Base-by-base conservation (phyloP, 2,888 invertebrate genomes). In the Gandaritis pyraliata region DNA sequence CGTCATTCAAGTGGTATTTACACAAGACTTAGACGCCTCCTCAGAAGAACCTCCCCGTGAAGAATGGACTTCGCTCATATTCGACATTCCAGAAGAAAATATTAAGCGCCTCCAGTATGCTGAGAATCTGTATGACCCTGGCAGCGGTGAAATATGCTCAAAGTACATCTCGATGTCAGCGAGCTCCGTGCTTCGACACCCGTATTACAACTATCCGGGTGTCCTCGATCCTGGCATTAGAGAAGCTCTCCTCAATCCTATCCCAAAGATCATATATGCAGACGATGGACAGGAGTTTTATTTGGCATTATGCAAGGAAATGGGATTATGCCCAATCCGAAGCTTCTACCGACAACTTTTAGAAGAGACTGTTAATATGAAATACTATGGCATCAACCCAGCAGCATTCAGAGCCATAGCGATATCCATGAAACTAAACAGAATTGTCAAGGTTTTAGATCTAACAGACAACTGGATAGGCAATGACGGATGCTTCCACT, bases 211-310 rank as follows among this genome's bases (percentile, higher is more conserved):
- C 43, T 90, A 88, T 50, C 89, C 88, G 0, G 72, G 79, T 7
- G 76, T 89, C 3, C 0, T 3, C 12, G 83, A 89, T 57, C 90
- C 90, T 18, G 90, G 89, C 0, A 83, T 89, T 50, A 54, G 71
- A 8, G 61, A 74, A 7, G 88, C 88, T 5, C 68, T 90, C 16
- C 61, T 82, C 0, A 63, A 71, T n/a, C 78, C 84, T 11, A 74
- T 76, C 65, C 56, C 65, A 7, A 61, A 63, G 43, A 13, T 79
- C 0, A 61, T 64, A 12, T 88, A 85, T 58, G 58, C 83, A 8
- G 79, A 81, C 36, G 88, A 90, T 54, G 90, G 90, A 0, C 87
- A 87, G 65, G 81, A 81, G 1, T 59, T 83, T 16, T 90, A 90
- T 57, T 51, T 88, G 52, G 78, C 70, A 12, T 4, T 79, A 0